Base-by-base conservation (phyloP, 2,888 invertebrate genomes). In the Argynnis bischoffii region DNA sequence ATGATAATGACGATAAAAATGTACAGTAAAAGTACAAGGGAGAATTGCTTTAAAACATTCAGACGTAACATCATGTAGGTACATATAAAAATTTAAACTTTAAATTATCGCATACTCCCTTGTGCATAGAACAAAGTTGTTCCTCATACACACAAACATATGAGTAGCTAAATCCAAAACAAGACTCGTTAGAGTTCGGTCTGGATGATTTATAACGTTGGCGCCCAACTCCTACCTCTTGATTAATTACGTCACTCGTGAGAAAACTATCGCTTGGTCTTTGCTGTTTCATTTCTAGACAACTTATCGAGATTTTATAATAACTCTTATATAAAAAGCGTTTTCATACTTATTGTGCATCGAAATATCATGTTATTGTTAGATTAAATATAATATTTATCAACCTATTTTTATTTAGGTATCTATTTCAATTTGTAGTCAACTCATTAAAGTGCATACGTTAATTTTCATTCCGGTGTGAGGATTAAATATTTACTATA, bases 211-310 rank as follows among this genome's bases (percentile, higher is more conserved):
- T 84, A 88, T 88, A 71, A 78, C 75, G 75, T 70, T 67, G 54
- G 63, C 54, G 65, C 51, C 76, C 75, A 73, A 72, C 70, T 75
- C 74, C 79, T 77, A 72, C 73, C 74, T 72, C 77, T 84, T 89
- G 88, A 89, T 89, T 88, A 89, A 90, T 90, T 85, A 83, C 85
- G 55, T 51, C 69, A 66, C 71, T 79, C 78, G 82, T 84, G 85
- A 87, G 86, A 87, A 89, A 88, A 88, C 87, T 89, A 70, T 68
- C 83, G 79, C 78, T 75, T 78, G 80, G 80, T 80, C 80, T 76
- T 82, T 79, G 79, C 81, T 82, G 79, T 79, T 84, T 81, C 83
- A 80, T 83, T 86, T 84, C 81, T 82, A 78, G 75, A 69, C 69
- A 26, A 53, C 53, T 63, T 66, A 69, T 69, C n/a, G 63, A 64